Evolutionary conservation across 2,888 invertebrate genomes (phyloP), one percentile per base, ranked within the genome.

Genomic region (Lordiphosa andalusiaca): DNA sequence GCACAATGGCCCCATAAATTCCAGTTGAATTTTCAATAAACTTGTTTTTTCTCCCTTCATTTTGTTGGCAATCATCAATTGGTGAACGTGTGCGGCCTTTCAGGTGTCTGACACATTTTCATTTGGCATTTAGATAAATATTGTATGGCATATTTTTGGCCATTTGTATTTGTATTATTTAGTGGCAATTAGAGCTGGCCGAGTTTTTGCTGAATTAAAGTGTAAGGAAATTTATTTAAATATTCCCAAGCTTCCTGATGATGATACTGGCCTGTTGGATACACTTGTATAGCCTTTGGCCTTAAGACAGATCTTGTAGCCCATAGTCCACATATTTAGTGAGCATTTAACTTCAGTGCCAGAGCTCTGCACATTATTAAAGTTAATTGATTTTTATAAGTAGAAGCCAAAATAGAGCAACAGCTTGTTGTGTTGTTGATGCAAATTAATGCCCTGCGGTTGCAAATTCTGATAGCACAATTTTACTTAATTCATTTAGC

Each of bases 401-500:
- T 30, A 30, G 0, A 30, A 30, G 30, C 30, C 30, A 30, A 9
- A 30, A 30, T 9, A 9, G 30, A 30, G 30, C 30, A 7, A 2
- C 30, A 30, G 30, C 30, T 9, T 30, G 30, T 9, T 30, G 30
- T 9, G 30, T 30, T 30, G 30, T 30, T 46, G 53, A 13, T 16
- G 30, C 49, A 25, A 33, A 53, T 12, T 38, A 19, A 25, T 46
- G 63, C 39, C 62, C 54, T 50, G 33, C 39, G 62, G 64, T 38
- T 53, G 55, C 33, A 47, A 38, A 47, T 58, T 68, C 54, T 33
- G 58, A 23, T 36, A 44, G 50, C 46, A 13, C 51, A 51, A 55
- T 65, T 66, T 55, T 60, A 57, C 64, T 60, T 75, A 67, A 78
- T 67, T 68, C 39, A 51, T 65, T 67, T 53, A 35, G 9, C 48